Evolutionary conservation across 2,888 invertebrate genomes (phyloP), one percentile per base, ranked within the genome.

Genomic region (Hyposoter dolosus): DNA sequence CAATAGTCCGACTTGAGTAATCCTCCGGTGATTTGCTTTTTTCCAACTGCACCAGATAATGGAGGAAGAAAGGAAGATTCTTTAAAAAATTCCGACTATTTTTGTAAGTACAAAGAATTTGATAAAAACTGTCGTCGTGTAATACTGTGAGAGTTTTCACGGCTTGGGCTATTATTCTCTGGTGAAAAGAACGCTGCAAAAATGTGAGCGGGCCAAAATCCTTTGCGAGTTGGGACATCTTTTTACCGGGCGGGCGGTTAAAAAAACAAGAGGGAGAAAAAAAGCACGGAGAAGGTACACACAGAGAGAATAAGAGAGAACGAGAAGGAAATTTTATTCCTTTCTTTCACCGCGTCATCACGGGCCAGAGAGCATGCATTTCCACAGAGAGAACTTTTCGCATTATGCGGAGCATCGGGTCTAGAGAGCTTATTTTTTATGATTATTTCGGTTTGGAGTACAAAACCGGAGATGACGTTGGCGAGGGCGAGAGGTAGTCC

Each of bases 381-480:
- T 77, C 45, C 77, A 66, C 60, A 60, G 60, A 60, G 77, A 60
- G 60, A 60, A 60, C 60, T 85, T 85, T 85, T 79, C 85, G 69
- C 85, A 79, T 85, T 85, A 85, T 82, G 56, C 60, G 63, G 69
- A 53, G 78, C 75, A 85, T 79, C 56, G 71, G 82, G 79, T 79
- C 78, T 66, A 45, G 81, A 68, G 82, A 71, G 85, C 78, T 82
- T 79, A 82, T 85, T 85, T 85, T 85, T 85, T 79, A 82, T 82
- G 79, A 85, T 85, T 85, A 85, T 85, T 85, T 76, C 72, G 76
- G 79, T 79, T 71, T 43, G 68, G 56, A 68, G 45, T 56, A 69
- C 56, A 56, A 60, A 63, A 56, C n/a, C 60, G 66, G 65, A 47
- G 19, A 17, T 23, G 47, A 45, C 45, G 63, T 12, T 35, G n/a